A percentile compares a stretch with the other conserved stretches of the same genome.
Conservation (phyloP, 2,113 vertebrate genomes). For the Oreotrochilus melanogaster region DNA sequence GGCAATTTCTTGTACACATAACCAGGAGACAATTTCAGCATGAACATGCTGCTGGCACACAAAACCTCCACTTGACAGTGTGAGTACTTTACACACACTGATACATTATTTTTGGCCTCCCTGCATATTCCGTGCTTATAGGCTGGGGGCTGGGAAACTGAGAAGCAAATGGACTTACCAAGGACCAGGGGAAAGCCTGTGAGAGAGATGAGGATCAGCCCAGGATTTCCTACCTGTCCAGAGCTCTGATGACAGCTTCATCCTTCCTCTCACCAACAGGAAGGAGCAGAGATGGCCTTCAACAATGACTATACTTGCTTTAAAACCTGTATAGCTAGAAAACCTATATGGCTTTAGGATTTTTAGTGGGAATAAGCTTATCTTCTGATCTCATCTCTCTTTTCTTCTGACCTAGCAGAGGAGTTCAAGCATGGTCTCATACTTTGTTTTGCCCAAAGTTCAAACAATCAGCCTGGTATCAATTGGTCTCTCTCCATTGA, state of each 20-base stretch:
- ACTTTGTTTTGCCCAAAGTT: neutral
- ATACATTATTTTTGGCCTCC: neutral
- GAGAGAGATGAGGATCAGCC: neutral
- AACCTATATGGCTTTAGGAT: neutral
- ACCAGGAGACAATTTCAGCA: neutral
- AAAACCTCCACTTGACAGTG: neutral
- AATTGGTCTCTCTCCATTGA: neutral
- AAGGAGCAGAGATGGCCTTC: neutral
- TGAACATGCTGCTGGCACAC: neutral
- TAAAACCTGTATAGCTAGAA: neutral
- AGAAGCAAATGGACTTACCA: neutral
- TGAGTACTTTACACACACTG: neutral
- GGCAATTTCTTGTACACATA: neutral
- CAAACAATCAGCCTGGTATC: neutral
- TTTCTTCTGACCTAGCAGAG: neutral
- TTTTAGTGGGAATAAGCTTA: neutral
- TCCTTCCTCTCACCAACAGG: neutral
- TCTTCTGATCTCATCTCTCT: neutral
- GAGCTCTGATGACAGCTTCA: neutral
- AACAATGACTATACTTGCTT: neutral
- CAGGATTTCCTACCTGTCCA: neutral
- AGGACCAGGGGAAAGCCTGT: neutral
- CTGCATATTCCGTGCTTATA: neutral
- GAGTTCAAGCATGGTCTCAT: neutral
- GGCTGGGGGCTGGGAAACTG: neutral